Base-by-base conservation (phyloP, 2,113 vertebrate genomes). In the Chlorodrepanis virens region DNA sequence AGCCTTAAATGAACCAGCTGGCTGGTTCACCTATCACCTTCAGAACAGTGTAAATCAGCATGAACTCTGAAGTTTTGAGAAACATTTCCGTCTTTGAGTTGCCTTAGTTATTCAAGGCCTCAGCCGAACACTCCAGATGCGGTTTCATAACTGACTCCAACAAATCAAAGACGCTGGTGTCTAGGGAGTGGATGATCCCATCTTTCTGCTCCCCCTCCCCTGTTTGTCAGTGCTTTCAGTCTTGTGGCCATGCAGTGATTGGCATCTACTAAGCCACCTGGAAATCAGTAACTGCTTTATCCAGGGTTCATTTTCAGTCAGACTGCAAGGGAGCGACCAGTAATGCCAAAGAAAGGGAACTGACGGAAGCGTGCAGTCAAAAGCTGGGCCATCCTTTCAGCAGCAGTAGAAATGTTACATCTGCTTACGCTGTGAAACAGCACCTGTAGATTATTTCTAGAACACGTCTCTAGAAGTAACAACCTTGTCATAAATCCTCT, bases 161-260 rank as follows among this genome's bases (percentile, higher is more conserved):
- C 20, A 80, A 71, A 83, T 22, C 37, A 52, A 56, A 75, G 44
- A 45, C 9, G 24, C 37, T 60, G 45, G 16, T 76, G 20, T 29
- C 82, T 69, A 44, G 7, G 2, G 31, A 88, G 61, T 13, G 45
- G 70, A 69, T 35, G 82, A 85, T 5, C 65, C 61, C 82, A 44
- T n/a, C 47, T 20, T 68, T 49, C 61, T 90, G 57, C 67, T 90
- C 63, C 69, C 40, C 23, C 53, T 61, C n/a, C 31, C 17, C 65
- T 7, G 11, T 9, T 27, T 24, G 21, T 52, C 70, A 31, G 37
- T 22, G 74, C 53, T 83, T 31, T 71, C 65, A 50, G 24, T 56
- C 44, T 27, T 6, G n/a, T 40, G 87, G 84, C 29, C 0, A 0
- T 0, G 0, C 49, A 45, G 53, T 29, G 75, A 80, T 65, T 35